Base-by-base conservation (phyloP, 2,113 vertebrate species). In the Dermatemys mawii region DNA sequence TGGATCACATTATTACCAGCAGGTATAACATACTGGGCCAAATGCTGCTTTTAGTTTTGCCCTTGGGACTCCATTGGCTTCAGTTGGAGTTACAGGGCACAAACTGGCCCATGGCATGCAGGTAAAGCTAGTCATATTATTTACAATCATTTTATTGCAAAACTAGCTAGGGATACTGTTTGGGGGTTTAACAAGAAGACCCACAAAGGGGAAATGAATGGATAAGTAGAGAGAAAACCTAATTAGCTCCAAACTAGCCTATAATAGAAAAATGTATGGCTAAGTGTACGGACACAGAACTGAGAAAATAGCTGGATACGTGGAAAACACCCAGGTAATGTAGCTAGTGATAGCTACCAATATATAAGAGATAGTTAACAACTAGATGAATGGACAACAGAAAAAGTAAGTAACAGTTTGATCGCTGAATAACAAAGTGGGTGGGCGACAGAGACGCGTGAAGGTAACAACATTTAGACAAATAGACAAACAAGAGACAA, bases 301-400 rank as follows among this genome's bases (percentile, higher is more conserved):
- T 76, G 35, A 60, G 0, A 63, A 83, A 16, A 55, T 0, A 46
- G 29, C 24, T 35, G 44, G 93, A n/a, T 13, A 81, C 11, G 29
- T 29, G 11, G 44, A 48, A 90, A 93, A 83, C 5, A 17, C 27
- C 44, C 32, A 78, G 67, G 85, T 35, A 60, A 10, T 26, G 83
- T 4, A 84, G 79, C 21, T 1, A 63, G 29, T 3, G 70, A 50
- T 82, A 38, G 12, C 46, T 35, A 1, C 90, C 27, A 7, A 11
- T 38, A 9, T 35, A 88, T 50, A 87, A 29, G 46, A 93, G 22
- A 32, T 6, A 67, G 83, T 44, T 46, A 82, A 8, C 75, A 1
- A 19, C n/a, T 53, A 73, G n/a, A 51, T 3, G 3, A 84, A 75
- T 14, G 84, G 32, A 27, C 11, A 78, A 84, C 2, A 2, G 46